Evolutionary conservation across 2,888 invertebrate species (phyloP).

Genomic region (Polydesmus complanatus): DNA sequence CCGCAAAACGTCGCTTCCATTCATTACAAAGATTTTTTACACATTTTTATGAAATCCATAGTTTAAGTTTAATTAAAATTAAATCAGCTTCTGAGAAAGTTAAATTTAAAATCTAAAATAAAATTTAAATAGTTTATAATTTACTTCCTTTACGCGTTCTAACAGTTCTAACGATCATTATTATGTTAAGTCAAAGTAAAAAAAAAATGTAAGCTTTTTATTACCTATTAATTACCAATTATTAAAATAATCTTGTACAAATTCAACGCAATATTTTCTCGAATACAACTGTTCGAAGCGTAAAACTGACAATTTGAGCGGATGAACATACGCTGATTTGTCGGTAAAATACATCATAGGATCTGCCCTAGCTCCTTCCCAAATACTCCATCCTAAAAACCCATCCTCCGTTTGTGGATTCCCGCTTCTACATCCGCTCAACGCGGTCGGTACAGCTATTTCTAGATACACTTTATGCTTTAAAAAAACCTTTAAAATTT

Average conservation of each 20-base stretch:
- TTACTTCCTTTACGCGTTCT: no score
- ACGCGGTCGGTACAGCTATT: slow-evolving; percentile 2
- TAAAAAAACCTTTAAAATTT: neutral
- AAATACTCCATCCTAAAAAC: neutral
- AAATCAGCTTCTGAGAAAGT: no score
- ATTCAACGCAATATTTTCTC: no score
- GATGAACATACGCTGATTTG: neutral
- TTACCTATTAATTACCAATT: no score
- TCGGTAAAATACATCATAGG: neutral
- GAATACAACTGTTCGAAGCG: no score
- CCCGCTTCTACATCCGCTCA: neutral
- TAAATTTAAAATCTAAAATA: no score
- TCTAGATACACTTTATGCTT: neutral
- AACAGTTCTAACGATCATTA: no score
- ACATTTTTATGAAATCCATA: slow-evolving; percentile 5
- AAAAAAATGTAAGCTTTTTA: no score
- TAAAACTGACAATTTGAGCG: neutral
- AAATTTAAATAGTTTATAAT: no score
- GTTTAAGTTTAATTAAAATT: no score
- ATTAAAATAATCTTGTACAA: no score
- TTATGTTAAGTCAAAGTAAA: no score
- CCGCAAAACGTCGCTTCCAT: neutral
- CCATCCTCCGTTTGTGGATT: neutral
- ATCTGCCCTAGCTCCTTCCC: neutral
- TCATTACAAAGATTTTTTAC: slow-evolving; percentile 4